Percentiles rank a stretch among this genome's conserved stretches.
These are phyloP conservation scores for Bombylius major DNA, from an alignment of 2,888 invertebrate genomes.

Conservation along the genomic window DNA sequence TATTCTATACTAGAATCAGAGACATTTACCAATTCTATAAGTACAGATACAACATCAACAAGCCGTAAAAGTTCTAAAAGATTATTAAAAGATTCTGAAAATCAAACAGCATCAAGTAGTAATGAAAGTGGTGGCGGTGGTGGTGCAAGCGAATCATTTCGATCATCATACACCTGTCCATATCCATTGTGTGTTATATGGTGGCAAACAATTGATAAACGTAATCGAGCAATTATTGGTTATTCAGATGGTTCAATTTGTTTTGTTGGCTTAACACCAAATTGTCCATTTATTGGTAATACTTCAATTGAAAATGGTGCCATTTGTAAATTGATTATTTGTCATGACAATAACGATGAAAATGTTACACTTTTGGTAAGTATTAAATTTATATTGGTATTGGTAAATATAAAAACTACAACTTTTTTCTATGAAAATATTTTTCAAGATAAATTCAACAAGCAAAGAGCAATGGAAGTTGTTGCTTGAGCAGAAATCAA, in stretches of 20 bases:
- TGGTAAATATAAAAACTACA: background rate
- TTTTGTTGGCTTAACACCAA: constrained; percentile 36
- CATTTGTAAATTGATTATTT: constrained; percentile 40
- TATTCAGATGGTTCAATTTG: constrained; percentile 48
- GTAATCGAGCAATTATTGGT: constrained; percentile 58
- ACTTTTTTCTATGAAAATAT: background rate
- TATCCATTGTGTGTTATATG: constrained; percentile 53
- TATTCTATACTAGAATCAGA: constrained; percentile 12
- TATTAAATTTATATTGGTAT: constrained; percentile 12
- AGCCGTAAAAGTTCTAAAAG: constrained; percentile 2
- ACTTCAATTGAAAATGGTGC: constrained; percentile 32
- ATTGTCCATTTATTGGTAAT: constrained; percentile 37
- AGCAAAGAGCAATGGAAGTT: constrained; percentile 71
- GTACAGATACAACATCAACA: background rate
- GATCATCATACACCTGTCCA: constrained; percentile 35
- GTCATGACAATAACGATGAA: constrained; percentile 51
- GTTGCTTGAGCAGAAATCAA: constrained; percentile 63
- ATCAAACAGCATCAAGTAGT: background rate
- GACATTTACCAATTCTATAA: background rate
- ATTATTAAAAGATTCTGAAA: constrained; percentile 12
- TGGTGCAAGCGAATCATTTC: constrained; percentile 30
- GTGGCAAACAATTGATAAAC: constrained; percentile 62
- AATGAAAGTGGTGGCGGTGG: constrained; percentile 24
- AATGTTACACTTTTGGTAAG: constrained; percentile 42
- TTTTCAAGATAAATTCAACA: constrained; percentile 53